Conservation (phyloP, 1,140 invertebrate species). For the Bombus terrestris region DNA sequence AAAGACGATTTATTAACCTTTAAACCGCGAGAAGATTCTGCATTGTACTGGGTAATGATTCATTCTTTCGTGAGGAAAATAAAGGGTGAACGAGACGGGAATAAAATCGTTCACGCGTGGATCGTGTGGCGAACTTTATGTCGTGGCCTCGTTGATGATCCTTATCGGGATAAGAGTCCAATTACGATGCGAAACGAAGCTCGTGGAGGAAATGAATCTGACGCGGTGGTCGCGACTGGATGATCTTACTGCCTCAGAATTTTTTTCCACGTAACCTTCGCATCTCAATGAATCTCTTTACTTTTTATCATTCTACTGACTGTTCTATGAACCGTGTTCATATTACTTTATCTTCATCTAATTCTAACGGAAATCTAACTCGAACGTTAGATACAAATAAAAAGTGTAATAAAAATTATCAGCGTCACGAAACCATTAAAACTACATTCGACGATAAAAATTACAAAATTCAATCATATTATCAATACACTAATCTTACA, state of each 20-base stretch:
- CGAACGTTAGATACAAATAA: too few species aligned
- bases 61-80: constrained; percentile 42
- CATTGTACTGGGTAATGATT: neutral
- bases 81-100: constrained; percentile 32
- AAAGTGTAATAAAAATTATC: too few species aligned
- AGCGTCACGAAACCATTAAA: too few species aligned
- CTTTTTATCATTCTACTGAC: neutral
- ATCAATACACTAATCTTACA: neutral
- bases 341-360: too few species aligned
- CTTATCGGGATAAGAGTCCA: constrained; percentile 58
- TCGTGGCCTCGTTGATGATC: constrained; percentile 42
- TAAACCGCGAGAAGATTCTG: neutral
- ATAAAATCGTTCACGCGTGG: constrained; percentile 24
- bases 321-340: neutral
- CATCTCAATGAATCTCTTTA: neutral
- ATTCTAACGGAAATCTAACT: too few species aligned
- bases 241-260: neutral
- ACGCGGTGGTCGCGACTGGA: neutral
- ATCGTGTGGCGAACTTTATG: neutral
- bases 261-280: neutral
- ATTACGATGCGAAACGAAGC: constrained; percentile 36
- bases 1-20: neutral
- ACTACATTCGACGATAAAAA: too few species aligned
- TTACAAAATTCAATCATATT: too few species aligned
- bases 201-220: constrained; percentile 36